phyloP scores from a whole-genome alignment of 2,797 vertebrate genomes.

The Hipposideros larvatus region DNA sequence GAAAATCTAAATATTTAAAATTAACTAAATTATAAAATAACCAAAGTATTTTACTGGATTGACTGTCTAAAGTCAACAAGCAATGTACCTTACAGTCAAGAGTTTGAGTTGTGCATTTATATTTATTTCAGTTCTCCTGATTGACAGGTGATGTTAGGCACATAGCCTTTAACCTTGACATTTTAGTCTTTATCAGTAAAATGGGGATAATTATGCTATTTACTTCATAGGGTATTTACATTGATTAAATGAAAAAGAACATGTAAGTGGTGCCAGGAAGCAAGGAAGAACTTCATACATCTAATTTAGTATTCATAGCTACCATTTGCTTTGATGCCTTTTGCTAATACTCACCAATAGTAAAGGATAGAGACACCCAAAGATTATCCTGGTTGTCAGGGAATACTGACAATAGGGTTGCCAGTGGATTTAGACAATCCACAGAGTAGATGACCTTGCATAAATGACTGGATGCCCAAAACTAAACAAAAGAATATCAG shows the following conservation, averaged over 20 bases:
- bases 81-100: neutral
- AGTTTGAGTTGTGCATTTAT: neutral
- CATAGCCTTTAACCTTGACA: neutral
- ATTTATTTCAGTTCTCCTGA: constrained; percentile 28
- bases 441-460: neutral
- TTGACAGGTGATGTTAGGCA: neutral
- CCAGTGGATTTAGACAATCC: neutral
- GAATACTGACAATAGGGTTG: neutral
- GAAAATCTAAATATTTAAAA: neutral
- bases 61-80: neutral
- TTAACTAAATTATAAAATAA: constrained; percentile 11
- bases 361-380: neutral
- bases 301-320: constrained; percentile 50
- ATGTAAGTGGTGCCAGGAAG: neutral
- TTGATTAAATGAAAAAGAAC: constrained; percentile 44
- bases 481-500: neutral
- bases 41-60: neutral
- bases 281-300: neutral
- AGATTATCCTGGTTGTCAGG: neutral
- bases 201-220: neutral
- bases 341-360: constrained; percentile 1
- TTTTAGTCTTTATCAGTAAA: constrained; percentile 37
- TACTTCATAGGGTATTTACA: neutral
- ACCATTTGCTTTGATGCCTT: neutral
- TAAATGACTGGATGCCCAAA: neutral